Conservation (phyloP, 2,113 vertebrate species). For the Poecile atricapillus region DNA sequence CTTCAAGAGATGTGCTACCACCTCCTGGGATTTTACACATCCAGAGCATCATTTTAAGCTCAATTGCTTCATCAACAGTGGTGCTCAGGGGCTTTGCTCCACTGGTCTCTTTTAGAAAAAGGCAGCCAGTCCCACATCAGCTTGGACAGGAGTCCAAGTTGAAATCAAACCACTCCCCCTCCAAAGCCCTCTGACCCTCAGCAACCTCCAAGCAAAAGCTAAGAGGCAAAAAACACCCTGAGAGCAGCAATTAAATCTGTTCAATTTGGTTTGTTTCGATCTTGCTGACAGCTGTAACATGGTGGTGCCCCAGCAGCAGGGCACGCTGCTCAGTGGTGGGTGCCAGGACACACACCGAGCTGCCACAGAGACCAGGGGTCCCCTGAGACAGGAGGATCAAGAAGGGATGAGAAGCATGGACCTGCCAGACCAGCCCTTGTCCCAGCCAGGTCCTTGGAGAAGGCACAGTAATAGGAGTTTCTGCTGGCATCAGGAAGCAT, state of each 20-base stretch:
- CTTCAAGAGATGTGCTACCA: not conserved
- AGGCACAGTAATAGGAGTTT: rapidly evolving
- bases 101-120: not conserved
- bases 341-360: rapidly evolving
- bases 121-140: not conserved
- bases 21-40: rapidly evolving
- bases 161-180: not conserved
- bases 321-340: not conserved
- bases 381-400: not conserved
- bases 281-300: not conserved
- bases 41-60: not conserved
- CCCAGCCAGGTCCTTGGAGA: not conserved
- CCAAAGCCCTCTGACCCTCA: not conserved
- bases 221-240: not conserved
- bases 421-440: not conserved
- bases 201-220: not conserved
- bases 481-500: not conserved
- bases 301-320: not conserved
- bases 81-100: not conserved
- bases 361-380: not conserved
- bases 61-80: not conserved
- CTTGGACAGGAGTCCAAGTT: not conserved
- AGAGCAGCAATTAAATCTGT: not conserved
- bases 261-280: not conserved
- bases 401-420: not conserved